These are phyloP conservation scores for Peribatodes rhomboidaria DNA, from an alignment of 2,888 invertebrate species.

Conservation along the genomic window DNA sequence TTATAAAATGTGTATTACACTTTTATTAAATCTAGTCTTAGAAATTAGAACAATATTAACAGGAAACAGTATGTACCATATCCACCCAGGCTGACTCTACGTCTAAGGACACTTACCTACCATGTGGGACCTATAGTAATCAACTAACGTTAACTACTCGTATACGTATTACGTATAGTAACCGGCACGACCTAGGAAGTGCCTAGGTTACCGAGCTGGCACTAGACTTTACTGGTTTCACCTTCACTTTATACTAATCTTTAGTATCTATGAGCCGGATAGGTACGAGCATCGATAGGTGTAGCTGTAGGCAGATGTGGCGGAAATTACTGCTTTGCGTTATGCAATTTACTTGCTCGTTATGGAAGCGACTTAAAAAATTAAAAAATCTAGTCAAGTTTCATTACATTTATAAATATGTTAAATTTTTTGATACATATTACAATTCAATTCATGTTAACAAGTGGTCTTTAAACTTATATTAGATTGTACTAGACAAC, in stretches of 20 bases:
- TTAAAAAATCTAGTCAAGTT: neutral
- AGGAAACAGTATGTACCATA: neutral
- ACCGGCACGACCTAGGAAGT: conserved; percentile 51
- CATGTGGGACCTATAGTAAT: conserved; percentile 3
- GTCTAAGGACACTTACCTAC: conserved; percentile 2
- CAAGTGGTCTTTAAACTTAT: no score
- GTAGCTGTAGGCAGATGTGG: neutral
- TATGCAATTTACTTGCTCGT: conserved; percentile 2
- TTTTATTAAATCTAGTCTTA: no score
- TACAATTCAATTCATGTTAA: no score
- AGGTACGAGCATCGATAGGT: neutral
- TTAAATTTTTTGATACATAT: no score
- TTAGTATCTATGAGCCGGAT: no score
- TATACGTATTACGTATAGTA: conserved; percentile 9
- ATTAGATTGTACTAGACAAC: no score
- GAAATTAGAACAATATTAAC: no score
- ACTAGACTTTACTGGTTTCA: conserved; percentile 40
- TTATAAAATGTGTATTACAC: no score
- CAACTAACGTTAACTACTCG: no score
- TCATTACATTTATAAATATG: no score
- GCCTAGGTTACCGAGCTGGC: conserved; percentile 45
- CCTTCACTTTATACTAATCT: conserved; percentile 23
- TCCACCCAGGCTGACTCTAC: neutral
- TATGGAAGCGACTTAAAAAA: neutral
- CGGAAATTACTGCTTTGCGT: conserved; percentile 4